Conservation (phyloP, 2,113 vertebrate genomes). For the Pelobates fuscus region DNA sequence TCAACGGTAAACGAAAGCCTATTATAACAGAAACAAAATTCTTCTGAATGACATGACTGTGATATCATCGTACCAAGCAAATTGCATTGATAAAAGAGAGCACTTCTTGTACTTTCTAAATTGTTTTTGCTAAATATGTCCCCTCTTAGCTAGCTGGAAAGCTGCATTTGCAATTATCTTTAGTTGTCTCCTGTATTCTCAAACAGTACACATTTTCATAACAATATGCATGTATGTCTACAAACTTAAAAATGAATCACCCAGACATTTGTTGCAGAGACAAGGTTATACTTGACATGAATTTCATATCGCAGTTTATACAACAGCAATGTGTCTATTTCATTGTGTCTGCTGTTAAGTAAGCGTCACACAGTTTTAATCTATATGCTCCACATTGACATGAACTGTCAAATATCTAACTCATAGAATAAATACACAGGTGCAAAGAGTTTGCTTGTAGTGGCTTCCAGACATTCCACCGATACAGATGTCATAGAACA, state of each 20-base stretch:
- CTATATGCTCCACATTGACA: neutral
- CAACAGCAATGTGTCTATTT: slow-evolving; percentile 26
- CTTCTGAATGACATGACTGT: slow-evolving; percentile 1
- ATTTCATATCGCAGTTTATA: slow-evolving; percentile 50
- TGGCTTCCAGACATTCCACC: neutral
- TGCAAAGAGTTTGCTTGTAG: neutral
- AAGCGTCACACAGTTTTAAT: neutral
- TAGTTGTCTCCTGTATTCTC: slow-evolving; percentile 39
- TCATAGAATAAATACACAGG: neutral
- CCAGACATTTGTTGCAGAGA: slow-evolving; percentile 52
- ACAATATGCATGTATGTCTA: slow-evolving; percentile 53
- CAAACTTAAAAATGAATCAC: slow-evolving; percentile 40
- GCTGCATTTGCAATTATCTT: slow-evolving; percentile 42
- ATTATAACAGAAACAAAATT: slow-evolving; percentile 9
- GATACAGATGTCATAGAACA: neutral
- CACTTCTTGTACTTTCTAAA: neutral
- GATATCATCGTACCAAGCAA: neutral
- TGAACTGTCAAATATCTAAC: neutral
- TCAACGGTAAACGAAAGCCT: neutral
- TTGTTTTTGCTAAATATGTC: slow-evolving; percentile 22
- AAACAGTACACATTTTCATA: slow-evolving; percentile 47
- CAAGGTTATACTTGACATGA: slow-evolving; percentile 41
- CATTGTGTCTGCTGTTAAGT: neutral
- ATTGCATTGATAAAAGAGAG: neutral
- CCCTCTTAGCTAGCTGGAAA: slow-evolving; percentile 31